phyloP scores from a whole-genome alignment of 2,113 vertebrate species.

The Athene cunicularia region DNA sequence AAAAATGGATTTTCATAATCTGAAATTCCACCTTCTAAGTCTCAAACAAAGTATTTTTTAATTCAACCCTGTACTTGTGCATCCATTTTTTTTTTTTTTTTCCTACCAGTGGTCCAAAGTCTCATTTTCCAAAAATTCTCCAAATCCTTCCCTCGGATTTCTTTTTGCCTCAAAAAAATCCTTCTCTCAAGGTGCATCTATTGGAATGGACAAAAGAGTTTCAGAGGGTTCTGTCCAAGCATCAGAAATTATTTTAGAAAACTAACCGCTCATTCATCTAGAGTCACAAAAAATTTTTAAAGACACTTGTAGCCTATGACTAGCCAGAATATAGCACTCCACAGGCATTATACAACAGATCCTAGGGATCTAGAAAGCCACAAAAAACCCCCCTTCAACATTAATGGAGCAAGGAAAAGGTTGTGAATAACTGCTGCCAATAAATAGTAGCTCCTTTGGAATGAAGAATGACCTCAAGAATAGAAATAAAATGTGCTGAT shows the following conservation, averaged over 20 bases:
- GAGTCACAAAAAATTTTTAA: neutral
- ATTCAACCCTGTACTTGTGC: neutral
- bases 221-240: neutral
- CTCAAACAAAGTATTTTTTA: neutral
- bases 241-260: neutral
- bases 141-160: neutral
- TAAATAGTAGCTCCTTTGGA: neutral
- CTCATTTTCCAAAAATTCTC: neutral
- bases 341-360: neutral
- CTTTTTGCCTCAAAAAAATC: neutral
- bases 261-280: neutral
- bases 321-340: neutral
- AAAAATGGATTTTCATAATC: neutral
- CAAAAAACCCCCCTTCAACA: neutral
- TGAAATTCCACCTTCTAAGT: neutral
- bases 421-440: neutral
- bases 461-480: neutral
- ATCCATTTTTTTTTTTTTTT: neutral
- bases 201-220: neutral
- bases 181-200: neutral
- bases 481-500: slow-evolving; percentile 34
- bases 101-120: neutral
- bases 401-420: neutral
- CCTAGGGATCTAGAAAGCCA: neutral
- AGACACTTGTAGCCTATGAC: neutral